phyloP scores from a whole-genome alignment of 2,888 invertebrate genomes.

The Metellina segmentata region DNA sequence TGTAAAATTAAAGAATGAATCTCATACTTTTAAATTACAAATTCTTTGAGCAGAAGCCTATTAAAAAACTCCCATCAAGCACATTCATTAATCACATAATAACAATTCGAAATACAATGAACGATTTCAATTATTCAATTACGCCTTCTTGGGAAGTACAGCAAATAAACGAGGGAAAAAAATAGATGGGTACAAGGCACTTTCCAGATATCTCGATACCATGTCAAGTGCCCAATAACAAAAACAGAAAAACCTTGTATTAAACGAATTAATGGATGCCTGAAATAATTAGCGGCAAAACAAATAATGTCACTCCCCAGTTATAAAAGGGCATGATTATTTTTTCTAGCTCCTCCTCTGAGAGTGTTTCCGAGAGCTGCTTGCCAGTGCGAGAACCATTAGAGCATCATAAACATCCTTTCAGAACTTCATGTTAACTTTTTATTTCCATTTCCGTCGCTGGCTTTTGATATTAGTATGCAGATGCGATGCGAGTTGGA shows the following conservation, averaged over 20 bases:
- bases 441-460: not conserved
- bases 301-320: not conserved
- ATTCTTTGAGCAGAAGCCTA: too few relatives aligned
- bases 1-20: too few relatives aligned
- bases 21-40: too few relatives aligned
- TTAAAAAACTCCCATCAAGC: too few relatives aligned
- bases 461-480: not conserved
- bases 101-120: too few relatives aligned
- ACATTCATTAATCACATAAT: too few relatives aligned
- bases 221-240: too few relatives aligned
- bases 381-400: not conserved
- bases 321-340: not conserved
- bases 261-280: not conserved
- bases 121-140: too few relatives aligned
- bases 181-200: too few relatives aligned
- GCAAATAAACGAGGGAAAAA: too few relatives aligned
- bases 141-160: too few relatives aligned
- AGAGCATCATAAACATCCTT: not conserved
- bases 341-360: not conserved
- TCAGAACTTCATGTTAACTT: not conserved
- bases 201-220: too few relatives aligned
- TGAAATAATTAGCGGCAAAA: not conserved
- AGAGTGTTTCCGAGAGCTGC: not conserved
- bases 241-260: not conserved
- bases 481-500: not conserved